A percentile compares a stretch with the other conserved stretches of the same genome.
phyloP scores from a whole-genome alignment of 2,113 vertebrate species.

The Garra rufa region DNA sequence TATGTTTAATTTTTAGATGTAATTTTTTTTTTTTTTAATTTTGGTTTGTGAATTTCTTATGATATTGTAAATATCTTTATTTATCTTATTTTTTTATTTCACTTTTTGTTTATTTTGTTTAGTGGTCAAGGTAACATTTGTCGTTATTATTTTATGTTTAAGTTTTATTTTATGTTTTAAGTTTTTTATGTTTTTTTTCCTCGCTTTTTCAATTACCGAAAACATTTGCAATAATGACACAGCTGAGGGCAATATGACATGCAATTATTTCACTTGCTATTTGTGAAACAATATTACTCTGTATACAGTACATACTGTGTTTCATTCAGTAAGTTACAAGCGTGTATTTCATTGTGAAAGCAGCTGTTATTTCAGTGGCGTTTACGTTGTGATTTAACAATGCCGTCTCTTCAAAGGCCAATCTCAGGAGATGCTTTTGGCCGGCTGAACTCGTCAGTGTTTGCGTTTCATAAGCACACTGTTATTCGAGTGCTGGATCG shows the following conservation, averaged over 20 bases:
- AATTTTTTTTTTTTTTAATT: too few relatives aligned
- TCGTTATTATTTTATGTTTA: too few relatives aligned
- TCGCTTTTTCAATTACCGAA: not conserved
- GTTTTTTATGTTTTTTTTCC: too few relatives aligned
- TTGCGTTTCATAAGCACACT: slow-evolving; percentile 76
- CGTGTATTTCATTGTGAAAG: not conserved
- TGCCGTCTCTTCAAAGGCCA: slow-evolving; percentile 54
- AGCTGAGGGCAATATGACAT: not conserved
- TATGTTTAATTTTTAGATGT: too few relatives aligned
- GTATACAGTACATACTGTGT: not conserved
- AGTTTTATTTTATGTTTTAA: too few relatives aligned
- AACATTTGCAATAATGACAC: not conserved
- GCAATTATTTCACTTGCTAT: slow-evolving; percentile 29
- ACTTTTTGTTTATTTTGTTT: too few relatives aligned
- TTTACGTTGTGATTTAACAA: slow-evolving; percentile 29
- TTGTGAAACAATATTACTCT: not conserved
- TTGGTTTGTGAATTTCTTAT: too few relatives aligned
- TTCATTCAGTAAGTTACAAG: not conserved
- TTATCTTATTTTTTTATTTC: too few relatives aligned
- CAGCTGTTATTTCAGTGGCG: slow-evolving; percentile 14
- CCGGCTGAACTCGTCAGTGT: slow-evolving; percentile 72
- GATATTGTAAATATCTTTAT: too few relatives aligned
- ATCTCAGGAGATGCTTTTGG: slow-evolving; percentile 70
- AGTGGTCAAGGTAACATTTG: too few relatives aligned
- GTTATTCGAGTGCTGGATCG: slow-evolving; percentile 71